Conservation (phyloP, 2,113 vertebrate genomes). For the Chauna torquata region DNA sequence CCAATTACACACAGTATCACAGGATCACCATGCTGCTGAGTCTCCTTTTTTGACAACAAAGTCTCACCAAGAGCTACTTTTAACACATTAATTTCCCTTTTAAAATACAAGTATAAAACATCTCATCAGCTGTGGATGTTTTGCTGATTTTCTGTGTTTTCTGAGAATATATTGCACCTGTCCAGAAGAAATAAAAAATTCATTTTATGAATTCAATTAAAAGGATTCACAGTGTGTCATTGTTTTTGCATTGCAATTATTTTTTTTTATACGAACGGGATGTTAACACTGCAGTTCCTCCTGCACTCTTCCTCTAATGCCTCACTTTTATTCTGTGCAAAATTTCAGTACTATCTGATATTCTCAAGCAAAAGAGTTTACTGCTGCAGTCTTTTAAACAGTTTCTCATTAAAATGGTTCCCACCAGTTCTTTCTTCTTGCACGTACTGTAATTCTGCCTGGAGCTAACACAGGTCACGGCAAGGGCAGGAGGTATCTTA, state of each 20-base stretch:
- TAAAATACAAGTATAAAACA: background rate
- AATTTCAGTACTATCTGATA: background rate
- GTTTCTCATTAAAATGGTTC: slow-evolving; percentile 18
- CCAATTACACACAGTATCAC: background rate
- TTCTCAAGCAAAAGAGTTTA: slow-evolving; percentile 16
- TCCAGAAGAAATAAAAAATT: background rate
- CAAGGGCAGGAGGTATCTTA: background rate
- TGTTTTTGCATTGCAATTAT: background rate
- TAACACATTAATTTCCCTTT: background rate
- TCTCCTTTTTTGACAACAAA: background rate
- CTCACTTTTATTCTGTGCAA: background rate
- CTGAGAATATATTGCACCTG: background rate
- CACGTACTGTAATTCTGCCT: background rate
- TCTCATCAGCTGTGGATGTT: background rate
- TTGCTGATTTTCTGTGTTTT: background rate
- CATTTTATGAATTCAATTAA: slow-evolving; percentile 5
- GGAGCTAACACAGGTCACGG: background rate
- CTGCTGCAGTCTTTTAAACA: background rate
- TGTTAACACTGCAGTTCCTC: background rate
- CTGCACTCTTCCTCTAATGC: background rate
- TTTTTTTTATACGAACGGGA: background rate
- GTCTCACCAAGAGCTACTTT: background rate
- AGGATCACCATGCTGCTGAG: background rate
- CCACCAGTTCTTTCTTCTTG: background rate
- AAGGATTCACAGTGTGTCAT: background rate